phyloP scores from a whole-genome alignment of 2,797 vertebrate species.

The Heterohyrax brucei region DNA sequence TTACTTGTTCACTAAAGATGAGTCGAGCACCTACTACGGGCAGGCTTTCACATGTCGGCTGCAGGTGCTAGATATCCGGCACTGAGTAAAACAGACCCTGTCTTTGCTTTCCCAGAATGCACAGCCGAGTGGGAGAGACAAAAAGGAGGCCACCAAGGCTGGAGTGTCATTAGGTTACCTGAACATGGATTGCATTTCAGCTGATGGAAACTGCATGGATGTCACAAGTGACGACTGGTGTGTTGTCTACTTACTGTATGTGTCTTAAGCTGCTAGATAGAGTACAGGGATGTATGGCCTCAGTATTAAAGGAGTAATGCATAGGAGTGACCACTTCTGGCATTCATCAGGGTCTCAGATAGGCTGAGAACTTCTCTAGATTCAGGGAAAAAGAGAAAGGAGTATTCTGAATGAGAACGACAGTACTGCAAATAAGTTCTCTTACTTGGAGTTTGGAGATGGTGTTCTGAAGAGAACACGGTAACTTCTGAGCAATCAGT shows the following conservation, averaged over 20 bases:
- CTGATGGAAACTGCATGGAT: conserved; percentile 37
- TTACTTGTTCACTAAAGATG: neutral
- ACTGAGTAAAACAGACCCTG: conserved; percentile 12
- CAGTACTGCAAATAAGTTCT: neutral
- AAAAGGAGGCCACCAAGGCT: conserved; percentile 40
- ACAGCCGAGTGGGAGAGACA: neutral
- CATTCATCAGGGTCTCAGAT: neutral
- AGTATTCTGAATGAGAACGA: neutral
- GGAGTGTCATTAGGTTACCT: neutral
- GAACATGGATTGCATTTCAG: conserved; percentile 55
- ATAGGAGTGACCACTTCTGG: neutral
- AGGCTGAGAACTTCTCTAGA: neutral
- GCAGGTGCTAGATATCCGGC: neutral
- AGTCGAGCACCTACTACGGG: neutral
- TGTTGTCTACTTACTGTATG: neutral
- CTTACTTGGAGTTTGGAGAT: neutral
- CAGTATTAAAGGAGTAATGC: neutral
- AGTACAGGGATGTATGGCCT: neutral
- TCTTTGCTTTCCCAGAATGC: conserved; percentile 56
- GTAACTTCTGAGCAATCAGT: conserved; percentile 16
- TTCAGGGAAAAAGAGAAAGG: neutral
- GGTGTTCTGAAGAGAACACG: conserved; percentile 6
- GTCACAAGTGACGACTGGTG: neutral
- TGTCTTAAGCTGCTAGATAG: neutral
- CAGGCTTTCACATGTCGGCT: neutral